Percentiles rank a stretch among this genome's conserved stretches.
These are phyloP conservation scores for Boulengeromyrus knoepffleri DNA, from an alignment of 2,113 vertebrate species.

Conservation along the genomic window DNA sequence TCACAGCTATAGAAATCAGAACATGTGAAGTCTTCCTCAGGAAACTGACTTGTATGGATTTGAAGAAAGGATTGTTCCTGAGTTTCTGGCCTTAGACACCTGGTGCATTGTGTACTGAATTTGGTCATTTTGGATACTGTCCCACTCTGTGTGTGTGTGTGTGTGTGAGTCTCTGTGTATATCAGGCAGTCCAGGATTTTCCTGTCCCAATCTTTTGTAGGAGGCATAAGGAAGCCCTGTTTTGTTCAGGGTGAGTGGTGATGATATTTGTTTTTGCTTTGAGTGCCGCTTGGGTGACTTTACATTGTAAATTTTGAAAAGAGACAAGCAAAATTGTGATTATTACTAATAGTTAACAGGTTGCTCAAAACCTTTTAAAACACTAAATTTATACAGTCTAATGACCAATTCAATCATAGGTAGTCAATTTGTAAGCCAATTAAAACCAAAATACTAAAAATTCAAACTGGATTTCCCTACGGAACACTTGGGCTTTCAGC, in stretches of 20 bases:
- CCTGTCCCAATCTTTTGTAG: slow-evolving; percentile 41
- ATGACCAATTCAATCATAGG: neutral
- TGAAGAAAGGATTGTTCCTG: slow-evolving; percentile 12
- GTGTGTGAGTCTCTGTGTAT: neutral
- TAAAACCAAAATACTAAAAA: neutral
- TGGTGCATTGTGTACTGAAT: slow-evolving; percentile 27
- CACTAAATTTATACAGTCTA: neutral
- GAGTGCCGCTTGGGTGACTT: neutral
- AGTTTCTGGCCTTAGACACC: slow-evolving; percentile 10
- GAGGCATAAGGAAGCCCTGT: slow-evolving; percentile 51
- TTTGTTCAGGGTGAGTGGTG: neutral
- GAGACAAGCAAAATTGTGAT: neutral
- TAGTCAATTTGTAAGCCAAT: neutral
- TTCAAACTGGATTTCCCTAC: neutral
- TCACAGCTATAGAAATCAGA: neutral
- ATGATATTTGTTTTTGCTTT: neutral
- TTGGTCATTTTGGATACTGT: slow-evolving; percentile 45
- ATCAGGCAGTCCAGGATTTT: slow-evolving; percentile 55
- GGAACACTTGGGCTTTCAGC: neutral
- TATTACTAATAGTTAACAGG: neutral
- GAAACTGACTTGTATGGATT: slow-evolving; percentile 1
- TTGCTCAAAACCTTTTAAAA: neutral
- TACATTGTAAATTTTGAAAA: neutral
- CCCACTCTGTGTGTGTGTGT: slow-evolving; percentile 4
- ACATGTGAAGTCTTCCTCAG: neutral